Conservation (phyloP, 2,888 invertebrate genomes). For the Odontomyia ornata region DNA sequence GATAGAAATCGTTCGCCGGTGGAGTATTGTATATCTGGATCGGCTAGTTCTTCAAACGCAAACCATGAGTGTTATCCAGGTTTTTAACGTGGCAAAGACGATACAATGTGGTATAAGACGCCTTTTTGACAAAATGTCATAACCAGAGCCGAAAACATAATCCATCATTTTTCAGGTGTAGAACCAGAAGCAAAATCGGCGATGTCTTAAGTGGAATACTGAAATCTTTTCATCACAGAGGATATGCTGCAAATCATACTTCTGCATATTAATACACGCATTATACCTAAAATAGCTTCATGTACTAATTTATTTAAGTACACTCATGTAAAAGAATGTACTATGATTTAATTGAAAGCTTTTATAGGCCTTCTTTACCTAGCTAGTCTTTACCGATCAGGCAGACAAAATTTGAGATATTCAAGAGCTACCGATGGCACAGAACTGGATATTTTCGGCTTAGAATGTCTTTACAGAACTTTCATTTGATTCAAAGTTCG, state of each 20-base stretch:
- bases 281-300: background rate
- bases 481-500: constrained; percentile 2
- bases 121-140: too few species aligned
- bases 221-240: background rate
- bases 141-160: too few species aligned
- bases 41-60: too few species aligned
- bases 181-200: too few species aligned
- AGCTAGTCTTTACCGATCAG: background rate
- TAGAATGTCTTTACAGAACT: constrained; percentile 13
- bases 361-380: background rate
- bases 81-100: too few species aligned
- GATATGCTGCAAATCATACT: background rate
- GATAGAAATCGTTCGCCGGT: too few species aligned
- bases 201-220: background rate
- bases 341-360: background rate
- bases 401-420: background rate
- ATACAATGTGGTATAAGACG: too few species aligned
- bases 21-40: too few species aligned
- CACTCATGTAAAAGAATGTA: background rate
- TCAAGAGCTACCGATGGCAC: constrained; percentile 3
- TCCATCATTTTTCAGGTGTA: too few species aligned
- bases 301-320: background rate
- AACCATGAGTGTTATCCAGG: too few species aligned
- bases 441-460: too few species aligned
- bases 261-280: background rate